These are phyloP conservation scores for Cacatua alba DNA, from an alignment of 2,113 vertebrate genomes.

Conservation along the genomic window DNA sequence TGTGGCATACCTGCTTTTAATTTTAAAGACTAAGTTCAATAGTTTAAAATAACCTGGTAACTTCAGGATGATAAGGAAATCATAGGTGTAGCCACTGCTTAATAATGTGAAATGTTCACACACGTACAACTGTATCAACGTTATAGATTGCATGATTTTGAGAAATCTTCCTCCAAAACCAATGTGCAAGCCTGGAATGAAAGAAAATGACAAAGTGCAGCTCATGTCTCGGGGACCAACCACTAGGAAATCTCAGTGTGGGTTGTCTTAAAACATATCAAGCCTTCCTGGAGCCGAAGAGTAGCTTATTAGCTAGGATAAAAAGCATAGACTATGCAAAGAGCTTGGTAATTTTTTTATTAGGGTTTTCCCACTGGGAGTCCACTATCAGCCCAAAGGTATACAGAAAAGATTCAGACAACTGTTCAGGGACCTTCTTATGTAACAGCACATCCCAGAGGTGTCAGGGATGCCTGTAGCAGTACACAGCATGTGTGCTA, in stretches of 20 bases:
- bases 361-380: not conserved
- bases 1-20: not conserved
- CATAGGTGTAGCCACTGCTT: not conserved
- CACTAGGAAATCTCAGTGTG: not conserved
- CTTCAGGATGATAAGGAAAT: not conserved
- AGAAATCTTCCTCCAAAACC: not conserved
- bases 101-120: not conserved
- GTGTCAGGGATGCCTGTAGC: not conserved
- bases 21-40: not conserved
- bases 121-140: not conserved
- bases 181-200: not conserved
- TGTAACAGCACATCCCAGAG: not conserved
- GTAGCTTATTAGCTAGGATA: not conserved
- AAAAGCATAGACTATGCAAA: not conserved
- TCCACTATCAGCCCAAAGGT: not conserved
- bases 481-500: accelerated
- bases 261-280: not conserved
- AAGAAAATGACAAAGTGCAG: not conserved
- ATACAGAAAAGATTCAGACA: not conserved
- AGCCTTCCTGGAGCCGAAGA: not conserved
- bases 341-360: not conserved
- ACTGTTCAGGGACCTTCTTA: not conserved
- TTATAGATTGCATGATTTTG: not conserved
- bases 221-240: not conserved
- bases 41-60: not conserved